Conservation (phyloP, 2,113 vertebrate species). For the Empidonax alnorum region DNA sequence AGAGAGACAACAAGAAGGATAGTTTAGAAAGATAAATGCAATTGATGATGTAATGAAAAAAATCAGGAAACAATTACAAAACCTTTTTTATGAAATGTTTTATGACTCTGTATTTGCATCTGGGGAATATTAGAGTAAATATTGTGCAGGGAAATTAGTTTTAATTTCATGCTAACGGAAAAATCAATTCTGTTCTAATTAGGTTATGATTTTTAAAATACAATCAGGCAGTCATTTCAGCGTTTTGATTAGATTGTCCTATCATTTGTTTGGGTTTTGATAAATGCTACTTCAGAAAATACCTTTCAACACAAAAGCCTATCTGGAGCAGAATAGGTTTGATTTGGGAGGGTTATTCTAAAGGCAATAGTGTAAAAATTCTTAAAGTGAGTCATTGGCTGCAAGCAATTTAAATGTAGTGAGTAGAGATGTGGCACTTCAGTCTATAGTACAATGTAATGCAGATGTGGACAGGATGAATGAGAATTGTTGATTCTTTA, state of each 20-base stretch:
- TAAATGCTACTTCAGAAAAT: constrained; percentile 66
- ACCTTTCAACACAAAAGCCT: constrained; percentile 49
- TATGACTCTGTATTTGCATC: constrained; percentile 71
- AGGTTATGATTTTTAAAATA: constrained; percentile 75
- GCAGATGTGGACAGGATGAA: not conserved
- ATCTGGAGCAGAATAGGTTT: constrained; percentile 8
- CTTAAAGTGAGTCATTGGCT: not conserved
- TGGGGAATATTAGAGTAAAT: constrained; percentile 74
- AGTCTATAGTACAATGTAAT: not conserved
- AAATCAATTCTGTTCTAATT: constrained; percentile 74
- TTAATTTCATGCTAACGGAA: constrained; percentile 76
- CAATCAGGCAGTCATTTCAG: constrained; percentile 72
- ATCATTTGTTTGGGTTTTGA: constrained; percentile 67
- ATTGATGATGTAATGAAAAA: constrained; percentile 69
- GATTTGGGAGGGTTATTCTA: not conserved
- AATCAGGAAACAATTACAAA: constrained; percentile 72
- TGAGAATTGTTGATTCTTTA: not conserved
- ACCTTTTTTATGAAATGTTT: constrained; percentile 68
- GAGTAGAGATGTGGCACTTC: not conserved
- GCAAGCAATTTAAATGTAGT: not conserved
- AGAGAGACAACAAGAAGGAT: constrained; percentile 7
- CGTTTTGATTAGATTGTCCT: constrained; percentile 73
- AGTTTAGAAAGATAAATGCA: constrained; percentile 50
- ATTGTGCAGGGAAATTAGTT: constrained; percentile 74
- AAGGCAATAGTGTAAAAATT: not conserved